These are phyloP conservation scores for Mycteria americana DNA, from an alignment of 2,797 vertebrate species.

Conservation along the genomic window DNA sequence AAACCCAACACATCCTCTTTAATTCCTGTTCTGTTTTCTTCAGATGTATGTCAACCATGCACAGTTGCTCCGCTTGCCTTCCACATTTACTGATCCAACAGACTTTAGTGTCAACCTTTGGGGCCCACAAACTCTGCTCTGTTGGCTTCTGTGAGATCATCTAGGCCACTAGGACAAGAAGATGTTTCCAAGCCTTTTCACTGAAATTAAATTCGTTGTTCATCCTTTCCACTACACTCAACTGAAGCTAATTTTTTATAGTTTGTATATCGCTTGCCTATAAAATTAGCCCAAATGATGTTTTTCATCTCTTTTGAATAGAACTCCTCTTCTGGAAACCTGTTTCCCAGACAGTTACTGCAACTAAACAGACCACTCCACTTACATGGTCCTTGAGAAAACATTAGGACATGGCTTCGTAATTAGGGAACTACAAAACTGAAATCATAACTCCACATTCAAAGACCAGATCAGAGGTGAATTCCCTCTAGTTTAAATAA, in stretches of 20 bases:
- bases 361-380: background rate
- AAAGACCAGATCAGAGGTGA: background rate
- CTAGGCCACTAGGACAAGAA: background rate
- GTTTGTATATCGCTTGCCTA: background rate
- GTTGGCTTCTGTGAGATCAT: background rate
- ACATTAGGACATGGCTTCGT: background rate
- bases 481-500: background rate
- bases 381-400: background rate
- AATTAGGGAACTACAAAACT: background rate
- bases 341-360: background rate
- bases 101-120: background rate
- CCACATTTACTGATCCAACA: background rate
- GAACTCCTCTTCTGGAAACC: background rate
- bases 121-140: background rate
- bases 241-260: background rate
- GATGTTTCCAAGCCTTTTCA: background rate
- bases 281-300: background rate
- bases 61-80: background rate
- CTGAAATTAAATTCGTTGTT: conserved; percentile 6
- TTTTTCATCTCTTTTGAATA: background rate
- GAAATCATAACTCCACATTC: background rate
- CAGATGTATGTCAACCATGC: background rate
- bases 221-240: background rate
- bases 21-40: background rate
- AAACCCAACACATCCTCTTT: background rate